phyloP scores from a whole-genome alignment of 2,797 vertebrate genomes.

The Pseudotriccus pelzelni region DNA sequence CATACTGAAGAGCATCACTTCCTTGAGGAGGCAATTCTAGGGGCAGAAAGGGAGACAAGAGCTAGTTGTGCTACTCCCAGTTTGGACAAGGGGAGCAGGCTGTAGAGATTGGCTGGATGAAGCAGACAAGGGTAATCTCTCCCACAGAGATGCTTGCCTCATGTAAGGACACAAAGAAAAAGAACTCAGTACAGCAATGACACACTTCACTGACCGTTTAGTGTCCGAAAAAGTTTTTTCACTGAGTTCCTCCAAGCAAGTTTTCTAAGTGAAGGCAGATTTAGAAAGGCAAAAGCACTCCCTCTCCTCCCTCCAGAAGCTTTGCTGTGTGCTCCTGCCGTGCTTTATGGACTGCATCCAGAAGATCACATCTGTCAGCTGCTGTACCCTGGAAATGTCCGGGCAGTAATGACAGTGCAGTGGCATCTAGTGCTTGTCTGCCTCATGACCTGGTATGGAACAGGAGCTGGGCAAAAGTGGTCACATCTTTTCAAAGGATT shows the following conservation, averaged over 20 bases:
- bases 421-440: neutral
- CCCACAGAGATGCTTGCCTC: neutral
- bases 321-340: neutral
- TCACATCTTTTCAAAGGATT: neutral
- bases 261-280: neutral
- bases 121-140: neutral
- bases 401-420: fast-evolving
- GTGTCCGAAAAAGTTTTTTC: neutral
- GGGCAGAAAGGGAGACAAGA: neutral
- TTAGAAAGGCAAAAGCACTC: neutral
- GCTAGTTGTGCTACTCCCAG: neutral
- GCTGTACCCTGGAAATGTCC: neutral
- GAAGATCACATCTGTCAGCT: neutral
- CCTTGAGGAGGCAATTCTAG: neutral
- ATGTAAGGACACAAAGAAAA: neutral
- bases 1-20: neutral
- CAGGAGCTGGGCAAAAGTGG: neutral
- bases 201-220: neutral
- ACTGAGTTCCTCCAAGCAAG: neutral
- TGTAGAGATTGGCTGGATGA: neutral
- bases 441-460: neutral
- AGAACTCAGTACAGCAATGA: neutral
- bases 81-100: fast-evolving
- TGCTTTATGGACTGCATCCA: neutral
- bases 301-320: neutral